Conservation (phyloP, 2,113 vertebrate genomes). For the Tautogolabrus adspersus region DNA sequence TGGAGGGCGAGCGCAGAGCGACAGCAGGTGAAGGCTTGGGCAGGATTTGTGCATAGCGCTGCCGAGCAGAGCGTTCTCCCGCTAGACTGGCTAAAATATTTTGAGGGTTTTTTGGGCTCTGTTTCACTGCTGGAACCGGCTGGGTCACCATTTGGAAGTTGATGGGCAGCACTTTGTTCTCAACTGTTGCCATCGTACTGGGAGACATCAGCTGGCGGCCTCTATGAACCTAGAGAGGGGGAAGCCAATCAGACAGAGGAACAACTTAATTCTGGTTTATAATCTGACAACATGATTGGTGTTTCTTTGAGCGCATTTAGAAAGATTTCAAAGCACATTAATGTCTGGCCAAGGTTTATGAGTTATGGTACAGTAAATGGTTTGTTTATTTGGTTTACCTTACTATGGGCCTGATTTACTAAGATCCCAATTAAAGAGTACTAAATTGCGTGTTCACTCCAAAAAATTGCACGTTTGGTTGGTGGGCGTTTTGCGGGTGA, state of each 20-base stretch:
- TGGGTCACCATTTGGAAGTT: conserved; percentile 97
- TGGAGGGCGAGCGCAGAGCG: conserved; percentile 92
- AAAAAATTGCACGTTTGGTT: too few relatives aligned
- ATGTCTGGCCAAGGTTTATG: too few relatives aligned
- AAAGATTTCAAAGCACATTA: too few relatives aligned
- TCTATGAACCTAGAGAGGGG: conserved; percentile 87
- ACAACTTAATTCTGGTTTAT: not conserved
- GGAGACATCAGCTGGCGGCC: conserved; percentile 92
- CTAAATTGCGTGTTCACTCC: too few relatives aligned
- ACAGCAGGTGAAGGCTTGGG: conserved; percentile 94
- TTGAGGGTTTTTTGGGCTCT: conserved; percentile 91
- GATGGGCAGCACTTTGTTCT: conserved; percentile 93
- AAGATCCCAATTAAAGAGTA: too few relatives aligned
- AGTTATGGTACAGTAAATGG: too few relatives aligned
- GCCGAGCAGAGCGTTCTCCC: conserved; percentile 91
- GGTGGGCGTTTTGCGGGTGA: too few relatives aligned
- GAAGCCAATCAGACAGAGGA: conserved; percentile 15
- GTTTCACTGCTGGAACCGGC: conserved; percentile 92
- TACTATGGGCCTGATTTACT: too few relatives aligned
- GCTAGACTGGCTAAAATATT: conserved; percentile 88
- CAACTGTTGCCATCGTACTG: conserved; percentile 88
- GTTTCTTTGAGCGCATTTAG: too few relatives aligned
- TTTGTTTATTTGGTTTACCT: too few relatives aligned
- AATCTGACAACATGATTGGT: not conserved
- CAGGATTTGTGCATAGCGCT: conserved; percentile 95